These are phyloP conservation scores for Toxotes chatareus DNA, from an alignment of 2,113 vertebrate genomes.

Conservation along the genomic window DNA sequence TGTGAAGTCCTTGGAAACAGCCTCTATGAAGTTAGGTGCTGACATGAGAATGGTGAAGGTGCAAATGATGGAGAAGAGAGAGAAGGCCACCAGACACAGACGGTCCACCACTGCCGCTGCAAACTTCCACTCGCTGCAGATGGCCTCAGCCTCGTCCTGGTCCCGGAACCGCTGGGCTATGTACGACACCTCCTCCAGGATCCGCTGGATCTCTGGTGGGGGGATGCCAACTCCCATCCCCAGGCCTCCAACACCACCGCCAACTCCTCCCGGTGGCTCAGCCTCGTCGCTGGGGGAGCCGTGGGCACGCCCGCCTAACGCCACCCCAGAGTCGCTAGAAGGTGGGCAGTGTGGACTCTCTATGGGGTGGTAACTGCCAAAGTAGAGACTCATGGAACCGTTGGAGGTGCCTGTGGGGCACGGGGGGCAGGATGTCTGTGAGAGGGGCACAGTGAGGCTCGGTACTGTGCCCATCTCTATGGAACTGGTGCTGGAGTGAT, in stretches of 20 bases:
- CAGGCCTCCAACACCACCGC: conserved; percentile 51
- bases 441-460: conserved; percentile 66
- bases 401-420: conserved; percentile 85
- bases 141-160: conserved; percentile 90
- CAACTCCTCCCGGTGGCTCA: conserved; percentile 77
- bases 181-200: conserved; percentile 94
- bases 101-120: conserved; percentile 96
- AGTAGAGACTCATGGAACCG: conserved; percentile 90
- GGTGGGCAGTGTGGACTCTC: conserved; percentile 89
- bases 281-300: conserved; percentile 68
- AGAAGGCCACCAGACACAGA: conserved; percentile 97
- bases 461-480: conserved; percentile 77
- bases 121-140: conserved; percentile 97
- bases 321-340: conserved; percentile 90
- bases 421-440: conserved; percentile 72
- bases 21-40: conserved; percentile 96
- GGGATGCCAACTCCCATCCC: conserved; percentile 81
- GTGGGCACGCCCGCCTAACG: conserved; percentile 81
- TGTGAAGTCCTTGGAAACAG: conserved; percentile 95
- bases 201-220: conserved; percentile 82
- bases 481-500: conserved; percentile 89
- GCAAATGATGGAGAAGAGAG: conserved; percentile 95
- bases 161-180: conserved; percentile 92
- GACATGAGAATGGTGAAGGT: conserved; percentile 98
- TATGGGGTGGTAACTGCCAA: conserved; percentile 87